Evolutionary conservation across 2,113 vertebrate genomes (phyloP).

Genomic region (Melospiza melodia): DNA sequence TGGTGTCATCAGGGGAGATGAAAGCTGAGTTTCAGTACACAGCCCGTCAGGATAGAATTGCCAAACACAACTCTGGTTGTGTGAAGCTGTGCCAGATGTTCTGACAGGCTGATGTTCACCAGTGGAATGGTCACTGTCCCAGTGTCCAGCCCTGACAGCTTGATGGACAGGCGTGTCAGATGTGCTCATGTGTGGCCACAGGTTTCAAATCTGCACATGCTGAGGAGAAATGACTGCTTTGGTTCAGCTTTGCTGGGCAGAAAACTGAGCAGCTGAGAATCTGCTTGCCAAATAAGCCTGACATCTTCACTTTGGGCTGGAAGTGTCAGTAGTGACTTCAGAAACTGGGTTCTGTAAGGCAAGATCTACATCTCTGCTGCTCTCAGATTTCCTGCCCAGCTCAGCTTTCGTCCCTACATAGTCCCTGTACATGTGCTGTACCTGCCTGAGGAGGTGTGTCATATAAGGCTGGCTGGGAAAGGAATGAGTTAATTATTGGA

Average conservation of each 20-base stretch:
- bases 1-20: background rate
- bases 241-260: background rate
- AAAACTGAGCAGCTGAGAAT: background rate
- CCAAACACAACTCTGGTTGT: background rate
- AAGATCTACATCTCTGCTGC: background rate
- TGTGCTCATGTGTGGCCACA: background rate
- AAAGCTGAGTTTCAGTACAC: background rate
- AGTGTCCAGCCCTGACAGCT: background rate
- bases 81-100: background rate
- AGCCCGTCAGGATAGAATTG: background rate
- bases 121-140: background rate
- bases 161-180: background rate
- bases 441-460: background rate
- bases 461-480: background rate
- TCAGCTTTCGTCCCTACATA: background rate
- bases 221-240: background rate
- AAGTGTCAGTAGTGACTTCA: background rate
- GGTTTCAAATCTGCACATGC: background rate
- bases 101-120: background rate
- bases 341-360: background rate
- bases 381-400: background rate
- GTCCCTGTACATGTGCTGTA: background rate
- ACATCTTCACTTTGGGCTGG: background rate
- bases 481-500: background rate
- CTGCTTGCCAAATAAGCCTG: background rate